phyloP scores from a whole-genome alignment of 1,140 invertebrate genomes.

The Cylas formicarius region DNA sequence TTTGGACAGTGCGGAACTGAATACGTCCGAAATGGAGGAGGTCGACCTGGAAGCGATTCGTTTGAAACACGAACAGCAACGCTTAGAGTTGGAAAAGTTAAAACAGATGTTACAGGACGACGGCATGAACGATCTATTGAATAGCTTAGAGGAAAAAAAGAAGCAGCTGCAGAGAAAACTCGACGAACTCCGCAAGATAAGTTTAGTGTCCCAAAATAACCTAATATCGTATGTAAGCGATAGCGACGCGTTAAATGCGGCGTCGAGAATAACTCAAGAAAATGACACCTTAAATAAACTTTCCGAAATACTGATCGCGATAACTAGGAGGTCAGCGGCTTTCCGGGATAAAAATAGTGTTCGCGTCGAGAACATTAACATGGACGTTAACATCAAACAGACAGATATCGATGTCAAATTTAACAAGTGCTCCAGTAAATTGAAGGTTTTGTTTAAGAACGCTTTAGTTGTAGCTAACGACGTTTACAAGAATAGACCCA shows the following conservation, averaged over 20 bases:
- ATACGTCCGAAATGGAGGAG: constrained; percentile 29
- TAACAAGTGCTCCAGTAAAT: constrained; percentile 24
- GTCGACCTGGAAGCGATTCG: constrained; percentile 27
- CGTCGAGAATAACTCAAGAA: constrained; percentile 32
- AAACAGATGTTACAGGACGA: constrained; percentile 31
- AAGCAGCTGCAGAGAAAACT: constrained; percentile 33
- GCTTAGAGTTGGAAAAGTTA: constrained; percentile 29
- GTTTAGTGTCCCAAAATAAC: constrained; percentile 29
- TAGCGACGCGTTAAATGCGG: constrained; percentile 33
- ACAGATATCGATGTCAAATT: constrained; percentile 32
- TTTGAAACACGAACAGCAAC: constrained; percentile 32
- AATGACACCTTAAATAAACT: constrained; percentile 34
- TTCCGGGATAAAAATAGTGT: constrained; percentile 37
- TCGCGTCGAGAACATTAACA: constrained; percentile 36
- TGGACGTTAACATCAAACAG: constrained; percentile 20
- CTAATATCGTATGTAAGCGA: constrained; percentile 33
- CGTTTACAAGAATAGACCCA: constrained; percentile 38
- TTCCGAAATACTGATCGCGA: constrained; percentile 37
- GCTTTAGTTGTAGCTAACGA: constrained; percentile 38
- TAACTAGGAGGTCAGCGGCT: constrained; percentile 32
- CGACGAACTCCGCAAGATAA: constrained; percentile 36
- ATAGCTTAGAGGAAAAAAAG: constrained; percentile 36
- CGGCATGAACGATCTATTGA: constrained; percentile 36
- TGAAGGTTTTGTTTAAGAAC: constrained; percentile 38
- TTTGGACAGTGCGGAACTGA: constrained; percentile 19